Evolutionary conservation across 2,113 vertebrate genomes (phyloP), one percentile per base, ranked within the genome.

Genomic region (Plecotus auritus): DNA sequence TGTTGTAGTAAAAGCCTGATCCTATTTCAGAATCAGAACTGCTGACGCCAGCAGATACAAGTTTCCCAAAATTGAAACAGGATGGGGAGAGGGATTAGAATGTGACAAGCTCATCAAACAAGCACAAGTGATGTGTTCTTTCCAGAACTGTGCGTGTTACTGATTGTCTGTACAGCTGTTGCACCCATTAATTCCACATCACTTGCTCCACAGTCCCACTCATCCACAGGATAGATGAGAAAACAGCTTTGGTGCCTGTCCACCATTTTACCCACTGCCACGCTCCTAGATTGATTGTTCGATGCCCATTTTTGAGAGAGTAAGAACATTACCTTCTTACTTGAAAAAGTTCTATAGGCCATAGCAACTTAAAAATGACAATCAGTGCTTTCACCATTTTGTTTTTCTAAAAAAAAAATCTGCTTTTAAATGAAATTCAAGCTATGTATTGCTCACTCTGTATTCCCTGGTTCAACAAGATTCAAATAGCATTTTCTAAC

Each of bases 71-170:
- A 98, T 98, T 98, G 98, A 99, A 98, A 98, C 98, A 98, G 99
- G 98, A 98, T 98, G 98, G 98, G 98, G 98, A 91, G 97, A 98
- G 96, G 98, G 99, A 99, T 99, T 99, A 99, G 99, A 99, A 99
- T 99, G 99, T 99, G 99, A 99, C 99, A 99, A 99, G 99, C 99
- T 99, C 99, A 99, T 99, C 99, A 99, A 99, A 99, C 97, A 98
- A 99, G 99, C 99, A 99, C 98, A 98, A 99, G 99, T 99, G 99
- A 99, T 99, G 99, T 98, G 98, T 99, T 99, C 99, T 99, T 99
- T 99, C 99, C 99, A 99, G 99, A 99, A 99, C 97, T 95, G 98
- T 98, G 98, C 99, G 98, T 98, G 98, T 98, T 97, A 98, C 97
- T 98, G 98, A 98, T 98, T 98, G 99, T 98, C 98, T 97, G 97